Evolutionary conservation across 2,113 vertebrate species (phyloP).

Genomic region (Toxostoma redivivum): DNA sequence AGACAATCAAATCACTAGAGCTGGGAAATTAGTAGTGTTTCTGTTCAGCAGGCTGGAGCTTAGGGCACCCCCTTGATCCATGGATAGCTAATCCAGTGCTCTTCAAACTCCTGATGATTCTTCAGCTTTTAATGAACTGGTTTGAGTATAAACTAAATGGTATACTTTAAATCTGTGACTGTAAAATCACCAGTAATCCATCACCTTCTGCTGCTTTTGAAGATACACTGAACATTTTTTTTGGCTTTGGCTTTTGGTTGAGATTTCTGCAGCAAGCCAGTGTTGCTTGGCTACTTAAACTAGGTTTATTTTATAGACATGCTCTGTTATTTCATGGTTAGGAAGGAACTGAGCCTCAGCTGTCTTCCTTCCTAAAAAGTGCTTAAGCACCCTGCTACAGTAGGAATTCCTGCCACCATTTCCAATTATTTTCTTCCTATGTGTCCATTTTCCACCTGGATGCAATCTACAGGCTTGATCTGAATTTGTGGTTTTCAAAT

Average conservation of each 20-base stretch:
- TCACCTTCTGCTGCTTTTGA: background rate
- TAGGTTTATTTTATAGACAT: constrained; percentile 13
- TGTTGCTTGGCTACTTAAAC: constrained; percentile 3
- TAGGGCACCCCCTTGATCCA: background rate
- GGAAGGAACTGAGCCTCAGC: constrained; percentile 45
- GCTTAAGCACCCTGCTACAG: background rate
- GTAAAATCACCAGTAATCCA: background rate
- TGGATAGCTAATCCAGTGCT: background rate
- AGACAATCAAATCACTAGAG: background rate
- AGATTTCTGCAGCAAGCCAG: background rate
- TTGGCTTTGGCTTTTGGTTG: background rate
- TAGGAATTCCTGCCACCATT: background rate
- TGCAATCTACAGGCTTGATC: background rate
- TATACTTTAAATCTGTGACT: background rate
- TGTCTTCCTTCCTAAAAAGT: constrained; percentile 33
- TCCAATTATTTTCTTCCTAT: background rate
- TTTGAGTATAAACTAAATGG: background rate
- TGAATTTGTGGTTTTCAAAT: background rate
- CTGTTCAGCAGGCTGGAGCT: background rate
- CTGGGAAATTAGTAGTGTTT: background rate
- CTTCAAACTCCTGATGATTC: background rate
- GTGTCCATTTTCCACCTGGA: background rate
- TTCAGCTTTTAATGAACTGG: background rate
- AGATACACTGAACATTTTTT: background rate
- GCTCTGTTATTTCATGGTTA: constrained; percentile 23